Evolutionary conservation across 2,888 invertebrate species (phyloP), one percentile per base, ranked within the genome.

Genomic region (Copidosoma aretas): DNA sequence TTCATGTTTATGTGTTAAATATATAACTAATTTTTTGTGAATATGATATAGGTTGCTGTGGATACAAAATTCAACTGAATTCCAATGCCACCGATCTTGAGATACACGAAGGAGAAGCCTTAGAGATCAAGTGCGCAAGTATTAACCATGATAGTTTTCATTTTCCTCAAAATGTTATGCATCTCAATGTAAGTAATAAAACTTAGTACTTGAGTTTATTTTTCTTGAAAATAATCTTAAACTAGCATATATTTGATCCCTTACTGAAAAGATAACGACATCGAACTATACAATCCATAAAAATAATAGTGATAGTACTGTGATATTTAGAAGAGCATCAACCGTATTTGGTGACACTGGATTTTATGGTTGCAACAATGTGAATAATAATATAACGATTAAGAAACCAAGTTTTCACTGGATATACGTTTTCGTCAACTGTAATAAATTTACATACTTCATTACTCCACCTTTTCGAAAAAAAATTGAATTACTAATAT

Each of bases 361-460:
- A 12, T 80, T 79, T 77, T 83, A 83, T 60, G 82, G 81, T 25
- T 83, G 83, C 51, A 74, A 76, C 4, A 70, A 79, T 52, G 41
- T 59, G 3, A 70, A 73, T 8, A 8, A 8, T 3, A 32, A 32
- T 8, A 8, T 32, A 5, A 62, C 75, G 5, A 67, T 39, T 15
- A 17, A 60, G 3, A 65, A 72, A 61, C 67, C 75, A 14, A 60
- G 76, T 1, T 70, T 76, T 24, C 76, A 64, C 15, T 80, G 80
- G 80, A 70, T 76, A 0, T 83, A 83, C 61, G 78, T 83, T 70
- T 83, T 80, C 61, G 79, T 83, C 1, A 75, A 73, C 73, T 82
- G 83, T 82, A 71, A 74, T n/a, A 32, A 5, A 8, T 32, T 32
- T 32, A 5, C 4, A 32, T 32, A 8, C 8, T 5, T 32, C 8